Evolutionary conservation across 2,888 invertebrate genomes (phyloP).

Genomic region (Drosophila multiciliata): DNA sequence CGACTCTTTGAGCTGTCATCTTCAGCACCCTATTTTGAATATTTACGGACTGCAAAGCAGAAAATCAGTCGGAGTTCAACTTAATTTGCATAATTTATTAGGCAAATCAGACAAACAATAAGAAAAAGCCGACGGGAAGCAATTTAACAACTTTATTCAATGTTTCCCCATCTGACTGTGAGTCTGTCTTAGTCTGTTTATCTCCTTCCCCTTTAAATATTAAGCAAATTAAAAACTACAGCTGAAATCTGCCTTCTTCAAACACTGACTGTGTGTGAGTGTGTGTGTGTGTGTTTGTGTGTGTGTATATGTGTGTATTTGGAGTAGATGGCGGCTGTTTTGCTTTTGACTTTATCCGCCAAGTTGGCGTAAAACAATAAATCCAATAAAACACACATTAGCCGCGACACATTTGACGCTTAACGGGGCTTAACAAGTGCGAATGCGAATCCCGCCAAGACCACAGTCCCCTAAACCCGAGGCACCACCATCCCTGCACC

Average conservation of each 20-base stretch:
- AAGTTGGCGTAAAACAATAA: conserved; percentile 66
- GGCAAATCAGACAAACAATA: conserved; percentile 45
- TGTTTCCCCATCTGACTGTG: conserved; percentile 1
- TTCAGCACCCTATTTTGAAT: conserved; percentile 16
- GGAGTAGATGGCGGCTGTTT: conserved; percentile 25
- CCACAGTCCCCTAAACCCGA: neutral
- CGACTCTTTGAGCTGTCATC: conserved; percentile 21
- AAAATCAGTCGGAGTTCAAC: conserved; percentile 28
- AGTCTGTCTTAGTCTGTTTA: neutral
- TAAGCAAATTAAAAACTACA: conserved; percentile 44
- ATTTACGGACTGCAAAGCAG: conserved; percentile 24
- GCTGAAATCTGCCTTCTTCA: neutral
- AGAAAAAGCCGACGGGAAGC: conserved; percentile 45
- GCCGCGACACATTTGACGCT: conserved; percentile 71
- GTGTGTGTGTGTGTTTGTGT: neutral
- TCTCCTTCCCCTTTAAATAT: conserved; percentile 33
- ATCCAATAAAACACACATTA: conserved; percentile 73
- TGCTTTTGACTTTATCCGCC: conserved; percentile 41
- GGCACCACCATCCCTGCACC: neutral
- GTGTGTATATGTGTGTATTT: neutral
- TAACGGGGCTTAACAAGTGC: conserved; percentile 64
- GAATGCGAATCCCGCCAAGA: conserved; percentile 31
- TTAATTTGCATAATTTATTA: conserved; percentile 67
- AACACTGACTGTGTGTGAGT: neutral
- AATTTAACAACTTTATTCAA: conserved; percentile 47